Evolutionary conservation across 2,113 vertebrate genomes (phyloP).

Genomic region (Platanista minor): DNA sequence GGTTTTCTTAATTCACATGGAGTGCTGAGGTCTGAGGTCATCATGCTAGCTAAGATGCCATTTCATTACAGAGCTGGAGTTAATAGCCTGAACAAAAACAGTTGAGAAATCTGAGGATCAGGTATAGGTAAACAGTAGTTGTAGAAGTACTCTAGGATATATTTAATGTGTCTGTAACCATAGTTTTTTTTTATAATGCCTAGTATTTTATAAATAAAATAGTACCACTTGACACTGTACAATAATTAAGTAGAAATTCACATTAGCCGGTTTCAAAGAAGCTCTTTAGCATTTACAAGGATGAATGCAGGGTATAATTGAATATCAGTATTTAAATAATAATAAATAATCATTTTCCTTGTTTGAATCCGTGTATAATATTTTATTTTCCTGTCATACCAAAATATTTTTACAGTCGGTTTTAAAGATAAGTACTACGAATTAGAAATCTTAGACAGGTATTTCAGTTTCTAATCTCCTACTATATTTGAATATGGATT

Average conservation of each 20-base stretch:
- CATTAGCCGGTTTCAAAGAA: conserved; percentile 2
- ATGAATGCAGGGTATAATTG: background rate
- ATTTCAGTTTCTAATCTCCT: background rate
- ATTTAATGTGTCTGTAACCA: background rate
- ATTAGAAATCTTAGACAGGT: background rate
- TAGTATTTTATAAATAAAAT: background rate
- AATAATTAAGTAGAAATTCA: background rate
- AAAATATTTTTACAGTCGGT: background rate
- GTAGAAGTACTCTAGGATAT: background rate
- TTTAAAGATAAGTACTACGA: background rate
- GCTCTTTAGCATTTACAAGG: background rate
- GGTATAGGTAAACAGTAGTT: background rate
- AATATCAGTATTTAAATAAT: background rate
- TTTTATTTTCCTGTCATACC: background rate
- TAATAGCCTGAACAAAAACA: conserved; percentile 16
- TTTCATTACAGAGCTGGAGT: background rate
- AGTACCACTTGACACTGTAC: background rate
- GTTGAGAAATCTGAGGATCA: background rate
- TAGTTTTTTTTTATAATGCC: background rate
- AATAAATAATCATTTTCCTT: background rate
- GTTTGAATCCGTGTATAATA: background rate
- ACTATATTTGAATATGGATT: background rate
- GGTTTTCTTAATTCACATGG: background rate
- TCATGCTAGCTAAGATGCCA: background rate
- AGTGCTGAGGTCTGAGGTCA: background rate